phyloP scores from a whole-genome alignment of 2,797 vertebrate genomes.

The Myotis myotis region DNA sequence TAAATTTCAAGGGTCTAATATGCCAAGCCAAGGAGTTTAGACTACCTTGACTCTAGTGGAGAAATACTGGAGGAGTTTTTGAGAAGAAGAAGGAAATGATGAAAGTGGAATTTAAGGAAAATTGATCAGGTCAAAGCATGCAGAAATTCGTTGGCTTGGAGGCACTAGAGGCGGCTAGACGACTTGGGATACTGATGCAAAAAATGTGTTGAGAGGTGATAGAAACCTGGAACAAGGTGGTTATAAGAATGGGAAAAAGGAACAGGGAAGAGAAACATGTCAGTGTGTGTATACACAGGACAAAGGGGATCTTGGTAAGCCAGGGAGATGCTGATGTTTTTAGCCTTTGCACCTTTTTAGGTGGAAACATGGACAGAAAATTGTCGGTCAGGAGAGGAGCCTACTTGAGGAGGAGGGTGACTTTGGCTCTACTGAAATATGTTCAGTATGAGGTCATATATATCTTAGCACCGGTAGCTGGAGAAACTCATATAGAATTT shows the following conservation, averaged over 20 bases:
- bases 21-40: background rate
- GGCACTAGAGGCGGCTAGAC: background rate
- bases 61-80: background rate
- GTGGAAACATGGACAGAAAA: background rate
- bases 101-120: constrained; percentile 15
- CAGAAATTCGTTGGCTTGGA: background rate
- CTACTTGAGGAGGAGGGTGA: background rate
- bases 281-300: rapidly evolving
- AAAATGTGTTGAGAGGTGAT: background rate
- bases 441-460: background rate
- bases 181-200: background rate
- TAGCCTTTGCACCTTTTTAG: background rate
- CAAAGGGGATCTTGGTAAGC: background rate
- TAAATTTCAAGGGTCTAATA: background rate
- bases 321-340: background rate
- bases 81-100: background rate
- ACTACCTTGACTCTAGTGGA: background rate
- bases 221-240: background rate
- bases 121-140: background rate
- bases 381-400: background rate
- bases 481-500: constrained; percentile 13
- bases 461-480: background rate
- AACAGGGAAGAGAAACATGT: background rate
- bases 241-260: background rate
- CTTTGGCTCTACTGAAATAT: background rate